These are phyloP conservation scores for Ophraella communa DNA, from an alignment of 2,888 invertebrate species.

Conservation along the genomic window DNA sequence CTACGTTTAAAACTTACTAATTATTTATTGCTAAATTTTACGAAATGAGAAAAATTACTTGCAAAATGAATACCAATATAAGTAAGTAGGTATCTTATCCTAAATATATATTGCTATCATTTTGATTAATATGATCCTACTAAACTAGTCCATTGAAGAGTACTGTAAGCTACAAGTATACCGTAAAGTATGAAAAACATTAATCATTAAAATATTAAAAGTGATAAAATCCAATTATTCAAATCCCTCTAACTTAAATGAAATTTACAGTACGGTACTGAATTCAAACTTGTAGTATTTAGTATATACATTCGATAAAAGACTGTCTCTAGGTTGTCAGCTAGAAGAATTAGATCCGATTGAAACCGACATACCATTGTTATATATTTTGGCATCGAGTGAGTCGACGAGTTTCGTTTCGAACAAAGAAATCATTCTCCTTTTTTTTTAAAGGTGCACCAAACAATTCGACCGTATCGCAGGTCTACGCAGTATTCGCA, in stretches of 20 bases:
- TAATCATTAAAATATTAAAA: too few species aligned
- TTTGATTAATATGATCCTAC: too few species aligned
- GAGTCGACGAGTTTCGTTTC: conserved; percentile 2
- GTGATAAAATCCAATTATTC: neutral
- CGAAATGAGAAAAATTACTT: too few species aligned
- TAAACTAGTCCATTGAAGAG: too few species aligned
- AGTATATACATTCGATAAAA: neutral
- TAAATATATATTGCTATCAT: too few species aligned
- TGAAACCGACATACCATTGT: conserved; percentile 10
- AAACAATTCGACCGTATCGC: conserved; percentile 24
- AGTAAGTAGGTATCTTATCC: too few species aligned
- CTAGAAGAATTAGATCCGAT: conserved; percentile 11
- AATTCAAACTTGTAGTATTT: neutral
- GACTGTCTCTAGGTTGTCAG: neutral
- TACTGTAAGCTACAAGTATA: too few species aligned
- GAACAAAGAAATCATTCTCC: conserved; percentile 22
- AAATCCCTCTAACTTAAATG: neutral
- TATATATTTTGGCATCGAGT: conserved; percentile 10
- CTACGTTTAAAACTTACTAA: too few species aligned
- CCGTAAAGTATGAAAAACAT: too few species aligned
- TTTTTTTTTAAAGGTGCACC: conserved; percentile 12
- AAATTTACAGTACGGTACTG: neutral
- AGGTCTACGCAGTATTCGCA: conserved; percentile 21
- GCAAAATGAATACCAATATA: too few species aligned
- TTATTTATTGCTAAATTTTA: too few species aligned